Conservation (phyloP, 2,888 invertebrate species). For the Colostygia pectinataria region DNA sequence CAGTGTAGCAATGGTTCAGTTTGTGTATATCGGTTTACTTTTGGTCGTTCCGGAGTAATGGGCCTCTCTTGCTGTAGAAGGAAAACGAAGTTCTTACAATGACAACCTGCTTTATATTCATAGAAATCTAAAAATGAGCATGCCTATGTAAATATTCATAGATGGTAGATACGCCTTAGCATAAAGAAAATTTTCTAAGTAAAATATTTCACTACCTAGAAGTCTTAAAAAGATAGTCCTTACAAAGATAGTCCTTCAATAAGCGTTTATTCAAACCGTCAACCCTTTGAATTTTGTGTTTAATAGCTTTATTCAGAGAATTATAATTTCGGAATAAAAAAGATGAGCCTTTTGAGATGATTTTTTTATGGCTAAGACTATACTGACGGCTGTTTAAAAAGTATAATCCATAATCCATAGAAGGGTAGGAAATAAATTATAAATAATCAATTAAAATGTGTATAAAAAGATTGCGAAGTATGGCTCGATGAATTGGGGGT, state of each 20-base stretch:
- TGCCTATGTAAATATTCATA: background rate
- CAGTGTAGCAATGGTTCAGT: conserved; percentile 85
- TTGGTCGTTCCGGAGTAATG: conserved; percentile 66
- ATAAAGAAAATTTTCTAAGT: conserved; percentile 11
- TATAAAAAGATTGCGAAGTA: no score
- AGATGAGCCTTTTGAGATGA: conserved; percentile 10
- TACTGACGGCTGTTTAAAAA: no score
- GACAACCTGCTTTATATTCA: background rate
- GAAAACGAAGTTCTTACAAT: conserved; percentile 9
- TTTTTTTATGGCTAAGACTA: conserved; percentile 13
- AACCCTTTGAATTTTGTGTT: conserved; percentile 20
- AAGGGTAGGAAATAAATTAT: no score
- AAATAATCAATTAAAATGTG: no score
- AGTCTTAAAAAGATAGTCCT: conserved; percentile 5
- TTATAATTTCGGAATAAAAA: conserved; percentile 12
- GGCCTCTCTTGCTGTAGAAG: conserved; percentile 67
- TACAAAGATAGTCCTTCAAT: background rate
- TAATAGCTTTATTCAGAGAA: conserved; percentile 14
- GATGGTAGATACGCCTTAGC: no score
- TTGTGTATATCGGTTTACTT: conserved; percentile 80
- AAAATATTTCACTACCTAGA: conserved; percentile 12
- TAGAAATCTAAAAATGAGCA: background rate
- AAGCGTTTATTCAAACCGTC: conserved; percentile 11
- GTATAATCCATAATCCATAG: no score
- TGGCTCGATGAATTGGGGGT: no score